Conservation (phyloP, 2,888 invertebrate genomes). For the Heliconius ismenius region DNA sequence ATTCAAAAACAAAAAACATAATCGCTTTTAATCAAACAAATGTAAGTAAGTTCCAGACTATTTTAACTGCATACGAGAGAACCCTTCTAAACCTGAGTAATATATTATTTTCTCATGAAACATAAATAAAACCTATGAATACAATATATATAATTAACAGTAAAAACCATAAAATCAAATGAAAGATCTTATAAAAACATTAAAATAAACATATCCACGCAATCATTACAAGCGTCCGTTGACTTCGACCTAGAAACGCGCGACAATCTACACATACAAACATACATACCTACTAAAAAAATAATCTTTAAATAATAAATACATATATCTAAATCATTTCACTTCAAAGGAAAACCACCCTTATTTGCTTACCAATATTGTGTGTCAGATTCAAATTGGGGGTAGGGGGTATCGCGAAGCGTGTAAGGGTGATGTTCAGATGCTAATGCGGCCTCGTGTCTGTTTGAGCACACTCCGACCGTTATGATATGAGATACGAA, state of each 20-base stretch:
- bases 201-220: constrained; percentile 21
- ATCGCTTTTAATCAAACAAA: neutral
- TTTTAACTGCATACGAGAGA: neutral
- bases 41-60: neutral
- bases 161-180: neutral
- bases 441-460: constrained; percentile 31
- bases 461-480: constrained; percentile 32
- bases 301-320: constrained; percentile 44
- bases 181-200: neutral
- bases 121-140: neutral
- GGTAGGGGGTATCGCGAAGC: constrained; percentile 11
- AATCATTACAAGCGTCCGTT: constrained; percentile 27
- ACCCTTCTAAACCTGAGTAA: neutral
- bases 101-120: neutral
- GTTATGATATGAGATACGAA: constrained; percentile 36
- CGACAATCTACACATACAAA: constrained; percentile 13
- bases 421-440: constrained; percentile 28
- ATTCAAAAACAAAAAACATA: neutral
- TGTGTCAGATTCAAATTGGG: constrained; percentile 24
- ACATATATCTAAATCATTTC: constrained; percentile 40
- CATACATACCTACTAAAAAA: constrained; percentile 29
- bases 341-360: constrained; percentile 30
- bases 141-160: neutral
- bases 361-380: constrained; percentile 11
- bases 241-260: constrained; percentile 44